Percentiles rank a stretch among this genome's conserved stretches.
phyloP scores from a whole-genome alignment of 2,113 vertebrate genomes.

The Empidonax traillii region DNA sequence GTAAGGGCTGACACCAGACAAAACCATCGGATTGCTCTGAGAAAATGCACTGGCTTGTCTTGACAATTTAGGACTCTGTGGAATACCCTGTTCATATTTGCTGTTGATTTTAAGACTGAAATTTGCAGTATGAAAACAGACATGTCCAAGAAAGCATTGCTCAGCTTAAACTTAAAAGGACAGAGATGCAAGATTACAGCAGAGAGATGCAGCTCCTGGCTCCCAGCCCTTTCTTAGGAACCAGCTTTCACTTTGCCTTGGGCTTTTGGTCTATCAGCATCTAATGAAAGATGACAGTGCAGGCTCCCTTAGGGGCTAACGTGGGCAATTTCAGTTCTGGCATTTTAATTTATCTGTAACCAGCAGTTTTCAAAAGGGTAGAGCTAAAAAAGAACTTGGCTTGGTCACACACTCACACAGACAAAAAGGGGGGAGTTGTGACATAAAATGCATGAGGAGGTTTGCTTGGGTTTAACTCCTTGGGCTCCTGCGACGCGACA shows the following conservation, averaged over 20 bases:
- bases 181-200: conserved; percentile 60
- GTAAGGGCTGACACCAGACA: conserved; percentile 52
- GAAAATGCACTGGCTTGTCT: conserved; percentile 52
- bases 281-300: conserved; percentile 82
- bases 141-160: conserved; percentile 58
- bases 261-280: conserved; percentile 77
- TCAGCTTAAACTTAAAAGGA: conserved; percentile 65
- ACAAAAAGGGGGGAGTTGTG: background rate
- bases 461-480: conserved; percentile 9
- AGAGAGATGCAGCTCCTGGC: conserved; percentile 54
- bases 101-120: conserved; percentile 52
- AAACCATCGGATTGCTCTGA: conserved; percentile 48
- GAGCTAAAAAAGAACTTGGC: conserved; percentile 58
- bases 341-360: conserved; percentile 67
- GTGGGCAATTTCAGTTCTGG: conserved; percentile 65
- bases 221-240: conserved; percentile 55
- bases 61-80: conserved; percentile 48
- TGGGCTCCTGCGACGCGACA: background rate
- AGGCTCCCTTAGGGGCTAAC: conserved; percentile 70
- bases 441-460: conserved; percentile 19
- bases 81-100: conserved; percentile 48
- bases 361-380: conserved; percentile 70
- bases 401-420: conserved; percentile 27
- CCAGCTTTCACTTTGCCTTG: conserved; percentile 68
- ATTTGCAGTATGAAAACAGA: conserved; percentile 53